These are phyloP conservation scores for Aspidiotus destructor DNA, from an alignment of 2,888 invertebrate genomes.

Conservation along the genomic window DNA sequence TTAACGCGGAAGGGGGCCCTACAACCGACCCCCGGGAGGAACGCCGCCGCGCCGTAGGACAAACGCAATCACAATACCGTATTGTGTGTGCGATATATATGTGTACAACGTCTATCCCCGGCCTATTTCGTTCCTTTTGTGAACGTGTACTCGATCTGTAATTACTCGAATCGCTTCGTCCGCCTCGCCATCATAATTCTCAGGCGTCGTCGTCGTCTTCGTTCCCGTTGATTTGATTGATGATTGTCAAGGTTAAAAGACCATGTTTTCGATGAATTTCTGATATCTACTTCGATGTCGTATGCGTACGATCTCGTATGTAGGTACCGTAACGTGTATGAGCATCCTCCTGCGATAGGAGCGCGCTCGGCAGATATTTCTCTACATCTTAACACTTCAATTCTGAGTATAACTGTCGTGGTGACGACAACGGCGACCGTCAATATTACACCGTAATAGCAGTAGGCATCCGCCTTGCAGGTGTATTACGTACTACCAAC, in stretches of 20 bases:
- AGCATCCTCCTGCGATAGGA: neutral
- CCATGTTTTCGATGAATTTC: slow-evolving; percentile 27
- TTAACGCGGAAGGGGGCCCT: slow-evolving; percentile 28
- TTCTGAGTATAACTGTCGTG: no score
- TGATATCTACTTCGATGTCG: slow-evolving; percentile 7
- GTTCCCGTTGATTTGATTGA: slow-evolving; percentile 32
- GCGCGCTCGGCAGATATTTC: neutral
- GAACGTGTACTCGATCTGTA: slow-evolving; percentile 31
- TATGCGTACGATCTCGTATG: neutral
- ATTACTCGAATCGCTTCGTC: slow-evolving; percentile 17
- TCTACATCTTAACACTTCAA: no score
- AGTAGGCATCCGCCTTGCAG: no score
- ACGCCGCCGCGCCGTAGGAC: slow-evolving; percentile 30
- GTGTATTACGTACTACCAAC: no score
- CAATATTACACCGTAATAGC: no score
- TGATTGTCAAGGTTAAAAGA: slow-evolving; percentile 34
- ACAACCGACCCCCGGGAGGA: slow-evolving; percentile 28
- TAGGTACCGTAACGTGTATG: neutral
- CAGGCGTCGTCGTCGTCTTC: slow-evolving; percentile 9
- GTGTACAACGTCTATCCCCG: neutral
- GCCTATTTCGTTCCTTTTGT: slow-evolving; percentile 10
- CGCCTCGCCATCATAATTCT: slow-evolving; percentile 11
- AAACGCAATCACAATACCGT: slow-evolving; percentile 27
- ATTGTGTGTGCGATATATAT: slow-evolving; percentile 6
- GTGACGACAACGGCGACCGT: no score